Evolutionary conservation across 2,888 invertebrate genomes (phyloP), one percentile per base, ranked within the genome.

Genomic region (Lordiphosa andalusiaca): DNA sequence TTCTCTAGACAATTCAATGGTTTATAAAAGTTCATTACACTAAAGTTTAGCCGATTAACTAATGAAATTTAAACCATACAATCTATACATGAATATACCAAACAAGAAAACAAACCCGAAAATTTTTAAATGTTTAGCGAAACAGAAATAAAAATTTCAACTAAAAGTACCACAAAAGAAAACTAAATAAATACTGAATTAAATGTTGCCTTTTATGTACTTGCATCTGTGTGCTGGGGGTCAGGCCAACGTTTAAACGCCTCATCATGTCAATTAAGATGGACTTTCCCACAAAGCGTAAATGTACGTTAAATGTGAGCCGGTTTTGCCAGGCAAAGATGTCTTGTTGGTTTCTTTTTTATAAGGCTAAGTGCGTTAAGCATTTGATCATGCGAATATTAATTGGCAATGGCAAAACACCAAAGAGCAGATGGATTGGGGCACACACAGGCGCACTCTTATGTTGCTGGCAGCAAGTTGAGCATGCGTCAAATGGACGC

Each of bases 341-440:
- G 70, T 70, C 75, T 77, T 82, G 81, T 84, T 84, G 81, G 82
- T 84, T 81, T 16, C 44, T 44, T 44, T 69, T 81, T 69, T 78
- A 69, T 82, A 84, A 69, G 84, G 84, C 81, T 84, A 81, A 81
- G 84, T 81, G 84, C 81, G 81, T 82, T 84, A 81, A 81, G 73
- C 81, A 81, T 84, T 84, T 81, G 81, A 84, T 81, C 81, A 81
- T 78, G 82, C 84, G 84, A 78, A 81, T 84, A 81, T 81, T 81
- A 81, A 81, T 84, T 84, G 81, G 84, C 78, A 47, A 49, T 63
- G 64, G 55, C 65, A 69, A 44, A 84, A 80, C 80, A 77, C 69
- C 75, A 67, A 75, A 73, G 71, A 74, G 71, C 62, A 48, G 42
- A 6, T 6, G 37, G 21, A 36, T 35, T 25, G 48, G 53, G 35